Base-by-base conservation (phyloP, 2,797 vertebrate genomes). In the Harpagifer antarcticus region DNA sequence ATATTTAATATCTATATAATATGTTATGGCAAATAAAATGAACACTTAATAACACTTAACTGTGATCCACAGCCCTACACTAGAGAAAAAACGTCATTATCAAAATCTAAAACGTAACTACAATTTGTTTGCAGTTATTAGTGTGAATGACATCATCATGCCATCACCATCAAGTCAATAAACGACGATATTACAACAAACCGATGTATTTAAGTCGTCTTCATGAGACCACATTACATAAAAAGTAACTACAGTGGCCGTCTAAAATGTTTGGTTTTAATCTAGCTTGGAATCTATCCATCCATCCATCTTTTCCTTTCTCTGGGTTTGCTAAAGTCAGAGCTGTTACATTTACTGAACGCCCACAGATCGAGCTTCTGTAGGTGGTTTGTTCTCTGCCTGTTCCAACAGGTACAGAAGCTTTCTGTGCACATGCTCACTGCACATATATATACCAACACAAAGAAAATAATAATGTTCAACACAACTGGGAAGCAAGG, bases 311-410 rank as follows among this genome's bases (percentile, higher is more conserved):
- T 37, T 10, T 55, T 23, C 31, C 61, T 63, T 55, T 69, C 61
- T 72, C 55, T 57, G 45, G 73, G 42, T 63, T 50, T 72, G 60
- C 47, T 62, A 12, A 44, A 74, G 61, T 54, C 56, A 43, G 9
- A 23, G 60, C 45, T 45, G 37, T 66, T 76, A 59, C 65, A 69
- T 79, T 86, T 52, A 52, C 50, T 52, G 50, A n/a, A 79, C 79
- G n/a, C 87, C 84, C 83, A 86, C 87, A 20, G 59, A 53, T 77
- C 60, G 64, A 61, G 48, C 54, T 75, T 60, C 66, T 66, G 85
- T 81, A 81, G 88, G 82, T 73, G 73, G 78, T 72, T 68, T 84
- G 80, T 85, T 88, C 78, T 87, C 81, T 78, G 68, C 84, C 75
- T 83, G 56, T 68, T 85, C 65, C 74, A 83, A 76, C 78, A 85